Percentiles rank a stretch among this genome's conserved stretches.
Evolutionary conservation across 1,140 invertebrate genomes (phyloP).

Genomic region (Eciton burchellii): DNA sequence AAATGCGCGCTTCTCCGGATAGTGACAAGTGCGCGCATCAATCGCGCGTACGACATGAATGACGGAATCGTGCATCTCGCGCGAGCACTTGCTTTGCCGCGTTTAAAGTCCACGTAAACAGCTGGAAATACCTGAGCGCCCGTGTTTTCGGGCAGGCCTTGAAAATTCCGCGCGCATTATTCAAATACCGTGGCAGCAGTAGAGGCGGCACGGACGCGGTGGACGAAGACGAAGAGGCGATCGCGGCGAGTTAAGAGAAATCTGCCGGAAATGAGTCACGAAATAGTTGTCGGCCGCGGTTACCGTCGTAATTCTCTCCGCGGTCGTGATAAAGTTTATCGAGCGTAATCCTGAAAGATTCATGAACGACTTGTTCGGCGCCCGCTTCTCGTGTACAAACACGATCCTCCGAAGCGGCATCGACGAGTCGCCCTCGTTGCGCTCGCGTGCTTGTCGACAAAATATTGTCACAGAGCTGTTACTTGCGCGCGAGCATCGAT

Average conservation of each 20-base stretch:
- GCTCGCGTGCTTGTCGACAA: background rate
- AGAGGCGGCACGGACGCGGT: conserved; percentile 36
- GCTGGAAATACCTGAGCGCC: conserved; percentile 21
- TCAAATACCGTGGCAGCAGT: conserved; percentile 43
- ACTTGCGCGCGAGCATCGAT: background rate
- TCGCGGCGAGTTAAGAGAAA: conserved; percentile 61
- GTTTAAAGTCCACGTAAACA: conserved; percentile 39
- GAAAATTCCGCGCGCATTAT: conserved; percentile 56
- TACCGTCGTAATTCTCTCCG: conserved; percentile 63
- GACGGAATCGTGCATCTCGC: conserved; percentile 33
- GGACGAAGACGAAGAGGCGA: conserved; percentile 59
- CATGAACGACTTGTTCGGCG: conserved; percentile 64
- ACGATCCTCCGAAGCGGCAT: conserved; percentile 24
- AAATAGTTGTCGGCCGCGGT: conserved; percentile 63
- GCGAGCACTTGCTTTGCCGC: conserved; percentile 19
- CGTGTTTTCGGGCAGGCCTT: conserved; percentile 33
- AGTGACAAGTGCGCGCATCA: background rate
- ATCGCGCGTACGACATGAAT: background rate
- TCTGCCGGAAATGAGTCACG: conserved; percentile 62
- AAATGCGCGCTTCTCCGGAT: background rate
- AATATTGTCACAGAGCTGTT: conserved; percentile 28
- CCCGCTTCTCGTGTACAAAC: conserved; percentile 40
- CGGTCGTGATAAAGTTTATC: conserved; percentile 70
- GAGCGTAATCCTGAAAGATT: conserved; percentile 68
- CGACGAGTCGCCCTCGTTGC: background rate